These are phyloP conservation scores for human DNA, from an alignment of 2,113 vertebrate genomes.

Conservation along the genomic window GRCh38 chr6:21065501-21066000, in stretches of 20 bases:
- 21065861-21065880: not conserved
- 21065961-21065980: too few relatives aligned
- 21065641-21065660: not conserved
- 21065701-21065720: not conserved
- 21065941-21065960: not conserved
- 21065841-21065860: constrained; percentile 18
- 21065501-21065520: not conserved
- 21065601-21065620: not conserved
- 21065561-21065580: not conserved
- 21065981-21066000: too few relatives aligned
- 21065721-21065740: not conserved
- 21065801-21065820: not conserved
- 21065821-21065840: constrained; percentile 1
- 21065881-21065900: not conserved
- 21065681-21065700: not conserved
- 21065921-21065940: not conserved
- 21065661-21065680: not conserved
- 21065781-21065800: not conserved
- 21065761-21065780: not conserved
- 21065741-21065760: not conserved
- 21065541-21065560: not conserved
- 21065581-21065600: not conserved
- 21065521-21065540: not conserved
- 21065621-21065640: not conserved
- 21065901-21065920: not conserved